Base-by-base conservation (phyloP, 1,140 invertebrate genomes). In the Drosophila varians region DNA sequence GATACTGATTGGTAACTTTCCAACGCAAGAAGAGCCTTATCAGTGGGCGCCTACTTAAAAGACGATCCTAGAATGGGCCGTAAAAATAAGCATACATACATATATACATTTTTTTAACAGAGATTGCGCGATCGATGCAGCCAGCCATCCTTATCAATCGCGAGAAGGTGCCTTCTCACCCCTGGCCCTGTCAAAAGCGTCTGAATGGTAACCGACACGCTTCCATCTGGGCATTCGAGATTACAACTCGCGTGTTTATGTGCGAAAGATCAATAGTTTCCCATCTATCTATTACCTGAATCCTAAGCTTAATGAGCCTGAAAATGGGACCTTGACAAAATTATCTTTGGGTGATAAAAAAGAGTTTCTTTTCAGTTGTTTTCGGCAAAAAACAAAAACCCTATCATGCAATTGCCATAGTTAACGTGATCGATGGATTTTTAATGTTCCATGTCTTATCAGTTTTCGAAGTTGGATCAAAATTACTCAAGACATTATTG, bases 221-320 rank as follows among this genome's bases (percentile, higher is more conserved):
- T 64, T 43, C 49, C 68, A 64, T 61, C 60, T 61, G 56, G 56
- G 14, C 42, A 40, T 25, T 40, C 23, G 8, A 53, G 75, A 86
- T 76, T 84, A 65, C 42, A 57, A 73, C 54, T 84, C 80, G 76
- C 72, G 76, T 80, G 76, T 65, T 79, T 57, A 43, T 58, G 49
- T 68, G 51, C 47, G 74, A 38, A 16, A 61, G 74, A 73, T 86
- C 77, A 76, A 80, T 86, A 57, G 76, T 14, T 34, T 31, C 16
- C 47, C 11, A 43, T 72, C 55, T 12, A n/a, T n/a, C n/a, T n/a
- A 36, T 62, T 34, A 26, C 26, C 48, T 62, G 34, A 72, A 42
- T n/a, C 8, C 21, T 31, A n/a, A 42, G 12, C 6, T 38, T 38
- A 3, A 4, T 42, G 8, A 28, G 28, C 11, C 14, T 14, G 16